Conservation (phyloP, 2,797 vertebrate genomes). For the Acipenser ruthenus region DNA sequence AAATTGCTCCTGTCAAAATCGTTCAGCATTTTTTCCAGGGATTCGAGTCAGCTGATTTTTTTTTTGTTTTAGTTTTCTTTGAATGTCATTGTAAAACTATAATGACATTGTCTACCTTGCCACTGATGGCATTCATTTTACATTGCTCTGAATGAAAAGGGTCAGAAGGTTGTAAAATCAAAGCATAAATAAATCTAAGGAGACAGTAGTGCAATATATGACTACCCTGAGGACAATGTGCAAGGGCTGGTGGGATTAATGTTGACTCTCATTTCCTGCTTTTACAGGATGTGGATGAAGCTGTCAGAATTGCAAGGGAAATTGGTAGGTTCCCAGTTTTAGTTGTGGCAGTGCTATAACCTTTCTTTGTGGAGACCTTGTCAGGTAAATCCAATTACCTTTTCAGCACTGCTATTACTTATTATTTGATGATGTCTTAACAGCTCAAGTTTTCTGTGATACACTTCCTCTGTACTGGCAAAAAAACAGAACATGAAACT, state of each 20-base stretch:
- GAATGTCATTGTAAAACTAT: constrained; percentile 62
- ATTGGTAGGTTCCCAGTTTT: constrained; percentile 60
- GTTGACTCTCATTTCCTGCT: constrained; percentile 61
- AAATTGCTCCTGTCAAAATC: constrained; percentile 49
- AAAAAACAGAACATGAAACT: too few species aligned
- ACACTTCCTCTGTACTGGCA: too few species aligned
- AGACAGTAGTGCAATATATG: constrained; percentile 70
- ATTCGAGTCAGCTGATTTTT: constrained; percentile 65
- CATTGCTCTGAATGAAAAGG: constrained; percentile 64
- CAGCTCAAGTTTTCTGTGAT: too few species aligned
- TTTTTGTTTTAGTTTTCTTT: constrained; percentile 45
- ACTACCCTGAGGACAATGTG: constrained; percentile 64
- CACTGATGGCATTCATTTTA: constrained; percentile 73
- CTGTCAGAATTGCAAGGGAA: constrained; percentile 78
- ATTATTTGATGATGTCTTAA: too few species aligned
- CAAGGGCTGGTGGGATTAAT: constrained; percentile 68
- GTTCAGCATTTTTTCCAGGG: constrained; percentile 47
- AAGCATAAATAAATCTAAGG: constrained; percentile 70
- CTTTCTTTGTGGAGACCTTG: too few species aligned
- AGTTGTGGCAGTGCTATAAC: too few species aligned
- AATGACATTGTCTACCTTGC: constrained; percentile 68
- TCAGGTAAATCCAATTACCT: too few species aligned
- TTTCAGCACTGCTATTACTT: too few species aligned
- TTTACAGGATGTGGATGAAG: constrained; percentile 75
- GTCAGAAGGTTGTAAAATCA: constrained; percentile 71